Evolutionary conservation across 2,888 invertebrate species (phyloP), one percentile per base, ranked within the genome.

Genomic region (Mythimna impura): DNA sequence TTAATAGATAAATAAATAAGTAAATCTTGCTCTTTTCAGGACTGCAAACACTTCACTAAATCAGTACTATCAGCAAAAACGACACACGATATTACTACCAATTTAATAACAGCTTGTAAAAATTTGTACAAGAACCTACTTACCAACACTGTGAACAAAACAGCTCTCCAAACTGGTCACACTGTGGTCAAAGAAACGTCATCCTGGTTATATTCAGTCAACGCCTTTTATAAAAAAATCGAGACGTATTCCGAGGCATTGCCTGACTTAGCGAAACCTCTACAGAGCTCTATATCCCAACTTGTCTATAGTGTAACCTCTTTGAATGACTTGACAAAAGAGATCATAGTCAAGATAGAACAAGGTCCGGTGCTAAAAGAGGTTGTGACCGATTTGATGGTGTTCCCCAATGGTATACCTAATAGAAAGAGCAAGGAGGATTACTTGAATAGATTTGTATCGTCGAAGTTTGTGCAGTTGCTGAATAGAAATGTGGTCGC

Each of bases 211-310:
- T 92, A 94, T 78, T 97, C 97, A 0, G 91, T 97, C 10, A 94
- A 96, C 70, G 95, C 94, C 52, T 97, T 97, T 88, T 94, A 96
- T 58, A 95, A 95, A 65, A 96, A 96, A 87, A 89, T 97, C 40
- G 95, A 97, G 36, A 91, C 91, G 0, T 98, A 97, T 89, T 94
- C 96, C 0, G 94, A 97, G 4, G 97, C 97, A n/a, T 99, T 98
- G 89, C 98, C 98, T 0, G 99, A 99, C 90, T 95, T 99, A 67
- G 96, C 98, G 0, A 96, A 97, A 76, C 98, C 98, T 0, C 93
- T 99, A 25, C 95, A 98, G 65, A 96, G 97, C 71, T 97, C 98
- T 0, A 90, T 98, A 10, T 96, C 97, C 0, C 97, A 98, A 93
- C 96, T 98, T 75, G 93, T 97, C 2, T 97, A 97, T 81, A 98